phyloP scores from a whole-genome alignment of 2,888 invertebrate genomes.

The Onthophagus sagittarius region DNA sequence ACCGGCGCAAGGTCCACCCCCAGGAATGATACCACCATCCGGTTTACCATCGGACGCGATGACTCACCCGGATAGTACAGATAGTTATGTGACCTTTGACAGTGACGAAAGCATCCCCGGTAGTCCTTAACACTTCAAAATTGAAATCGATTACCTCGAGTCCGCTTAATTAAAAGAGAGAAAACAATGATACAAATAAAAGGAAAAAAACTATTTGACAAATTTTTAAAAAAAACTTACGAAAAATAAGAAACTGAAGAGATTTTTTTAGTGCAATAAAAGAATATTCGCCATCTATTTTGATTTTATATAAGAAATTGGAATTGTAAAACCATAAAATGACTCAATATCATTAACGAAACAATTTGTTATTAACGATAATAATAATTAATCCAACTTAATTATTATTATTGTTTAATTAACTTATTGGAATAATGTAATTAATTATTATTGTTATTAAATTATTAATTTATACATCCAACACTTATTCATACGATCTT shows the following conservation, averaged over 20 bases:
- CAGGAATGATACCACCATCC: constrained; percentile 52
- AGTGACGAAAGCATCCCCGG: constrained; percentile 79
- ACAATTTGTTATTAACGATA: background rate
- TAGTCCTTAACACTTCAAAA: constrained; percentile 58
- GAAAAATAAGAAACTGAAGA: background rate
- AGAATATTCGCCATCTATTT: too few relatives aligned
- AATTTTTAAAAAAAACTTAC: background rate
- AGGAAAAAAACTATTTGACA: background rate
- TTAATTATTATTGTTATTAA: background rate
- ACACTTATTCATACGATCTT: background rate
- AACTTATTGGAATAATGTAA: background rate
- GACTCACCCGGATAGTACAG: constrained; percentile 76
- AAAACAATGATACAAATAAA: background rate
- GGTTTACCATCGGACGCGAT: constrained; percentile 60
- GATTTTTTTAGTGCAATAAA: background rate
- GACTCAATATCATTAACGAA: background rate
- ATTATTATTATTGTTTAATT: background rate
- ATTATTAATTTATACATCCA: background rate
- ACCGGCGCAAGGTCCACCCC: constrained; percentile 54
- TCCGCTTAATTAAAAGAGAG: constrained; percentile 15
- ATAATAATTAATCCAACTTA: background rate
- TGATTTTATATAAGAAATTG: too few relatives aligned
- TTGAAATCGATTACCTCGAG: constrained; percentile 20
- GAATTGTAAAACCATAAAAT: too few relatives aligned
- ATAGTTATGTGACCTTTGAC: constrained; percentile 91